Percentiles rank a stretch among this genome's conserved stretches.
Conservation (phyloP, 2,113 vertebrate genomes). For the Himantopus leucocephalus region DNA sequence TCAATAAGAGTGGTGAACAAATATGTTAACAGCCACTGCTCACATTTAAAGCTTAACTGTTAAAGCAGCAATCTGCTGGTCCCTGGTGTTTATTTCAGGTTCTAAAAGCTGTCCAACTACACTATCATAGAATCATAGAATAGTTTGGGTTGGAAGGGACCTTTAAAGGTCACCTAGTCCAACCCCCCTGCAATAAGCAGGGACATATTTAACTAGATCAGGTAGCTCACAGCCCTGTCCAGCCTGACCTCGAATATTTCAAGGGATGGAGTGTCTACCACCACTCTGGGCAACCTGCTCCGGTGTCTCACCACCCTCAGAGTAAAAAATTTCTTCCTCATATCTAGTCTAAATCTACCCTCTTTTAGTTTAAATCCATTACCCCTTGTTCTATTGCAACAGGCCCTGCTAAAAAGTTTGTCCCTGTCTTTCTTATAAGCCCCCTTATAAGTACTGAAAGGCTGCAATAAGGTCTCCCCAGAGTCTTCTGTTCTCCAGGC, state of each 20-base stretch:
- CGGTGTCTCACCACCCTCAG: not conserved
- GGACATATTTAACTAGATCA: not conserved
- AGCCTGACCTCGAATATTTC: not conserved
- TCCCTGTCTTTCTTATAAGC: not conserved
- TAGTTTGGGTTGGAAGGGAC: not conserved
- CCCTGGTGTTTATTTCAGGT: not conserved
- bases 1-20: not conserved
- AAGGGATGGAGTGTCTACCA: too few species aligned
- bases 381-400: accelerated
- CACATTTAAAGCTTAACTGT: not conserved
- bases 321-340: not conserved
- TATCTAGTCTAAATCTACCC: not conserved
- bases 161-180: not conserved
- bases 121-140: not conserved
- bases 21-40: not conserved
- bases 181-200: not conserved
- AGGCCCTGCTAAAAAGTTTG: not conserved
- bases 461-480: not conserved
- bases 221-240: not conserved
- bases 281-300: not conserved
- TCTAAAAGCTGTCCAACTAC: not conserved
- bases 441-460: not conserved
- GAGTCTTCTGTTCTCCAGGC: not conserved
- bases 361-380: not conserved
- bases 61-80: not conserved